Percentiles rank a stretch among this genome's conserved stretches.
Evolutionary conservation across 2,113 vertebrate genomes (phyloP).

Genomic region (Pao palembangensis): DNA sequence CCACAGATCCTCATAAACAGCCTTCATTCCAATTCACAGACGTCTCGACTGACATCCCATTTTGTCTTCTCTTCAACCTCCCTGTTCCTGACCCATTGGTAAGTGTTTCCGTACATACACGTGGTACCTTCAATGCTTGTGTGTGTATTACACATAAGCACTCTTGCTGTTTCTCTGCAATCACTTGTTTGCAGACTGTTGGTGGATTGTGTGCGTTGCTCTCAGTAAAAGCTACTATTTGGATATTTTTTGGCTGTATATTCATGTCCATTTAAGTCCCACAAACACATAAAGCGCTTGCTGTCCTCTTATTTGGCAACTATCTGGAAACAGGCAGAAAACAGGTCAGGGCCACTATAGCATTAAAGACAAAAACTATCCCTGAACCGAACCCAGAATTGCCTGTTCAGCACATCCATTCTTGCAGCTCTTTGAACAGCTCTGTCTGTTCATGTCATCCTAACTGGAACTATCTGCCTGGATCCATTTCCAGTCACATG

Average conservation of each 20-base stretch:
- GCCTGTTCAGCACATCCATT: slow-evolving; percentile 55
- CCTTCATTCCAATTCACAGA: slow-evolving; percentile 84
- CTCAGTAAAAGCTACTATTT: too few relatives aligned
- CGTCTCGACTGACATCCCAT: slow-evolving; percentile 53
- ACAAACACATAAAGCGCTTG: too few relatives aligned
- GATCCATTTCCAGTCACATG: slow-evolving; percentile 55
- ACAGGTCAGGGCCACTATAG: background rate
- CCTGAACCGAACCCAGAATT: slow-evolving; percentile 29
- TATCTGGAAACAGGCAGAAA: slow-evolving; percentile 22
- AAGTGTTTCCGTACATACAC: background rate
- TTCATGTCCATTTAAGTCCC: too few relatives aligned
- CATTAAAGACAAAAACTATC: background rate
- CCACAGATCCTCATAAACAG: slow-evolving; percentile 83
- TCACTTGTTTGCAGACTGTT: too few relatives aligned
- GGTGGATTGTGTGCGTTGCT: too few relatives aligned
- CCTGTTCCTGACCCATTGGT: background rate
- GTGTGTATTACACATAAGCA: too few relatives aligned
- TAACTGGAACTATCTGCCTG: slow-evolving; percentile 64
- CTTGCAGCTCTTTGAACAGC: slow-evolving; percentile 30
- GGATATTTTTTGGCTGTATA: too few relatives aligned
- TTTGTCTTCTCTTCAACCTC: slow-evolving; percentile 1
- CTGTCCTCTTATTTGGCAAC: background rate
- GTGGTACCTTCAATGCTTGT: too few relatives aligned
- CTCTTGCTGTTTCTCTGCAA: too few relatives aligned
- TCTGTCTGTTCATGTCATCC: slow-evolving; percentile 32